These are phyloP conservation scores for Mechanitis messenoides DNA, from an alignment of 2,888 invertebrate genomes.

Conservation along the genomic window DNA sequence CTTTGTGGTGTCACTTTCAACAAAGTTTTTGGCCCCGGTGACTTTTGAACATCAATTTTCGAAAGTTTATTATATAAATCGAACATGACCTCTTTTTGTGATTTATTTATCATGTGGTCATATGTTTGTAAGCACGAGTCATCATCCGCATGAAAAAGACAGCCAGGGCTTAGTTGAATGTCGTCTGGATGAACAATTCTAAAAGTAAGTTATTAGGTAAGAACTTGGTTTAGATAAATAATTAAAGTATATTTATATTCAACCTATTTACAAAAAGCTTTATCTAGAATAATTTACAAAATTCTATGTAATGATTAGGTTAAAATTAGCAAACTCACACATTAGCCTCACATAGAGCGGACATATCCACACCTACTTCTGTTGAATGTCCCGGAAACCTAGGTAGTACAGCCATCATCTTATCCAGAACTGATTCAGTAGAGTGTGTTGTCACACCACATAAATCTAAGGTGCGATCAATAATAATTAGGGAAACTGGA, in stretches of 20 bases:
- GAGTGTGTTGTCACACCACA: constrained; percentile 78
- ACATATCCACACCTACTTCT: constrained; percentile 81
- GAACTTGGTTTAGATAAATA: neutral
- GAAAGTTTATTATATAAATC: constrained; percentile 68
- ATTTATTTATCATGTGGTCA: constrained; percentile 70
- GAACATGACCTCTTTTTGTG: constrained; percentile 72
- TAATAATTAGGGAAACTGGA: constrained; percentile 73
- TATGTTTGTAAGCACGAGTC: constrained; percentile 60
- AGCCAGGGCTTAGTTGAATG: constrained; percentile 60
- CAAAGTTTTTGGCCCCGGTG: constrained; percentile 61
- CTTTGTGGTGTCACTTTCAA: constrained; percentile 69
- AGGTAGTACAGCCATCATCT: constrained; percentile 77
- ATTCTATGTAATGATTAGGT: neutral
- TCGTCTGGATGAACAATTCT: constrained; percentile 56
- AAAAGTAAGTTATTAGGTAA: constrained; percentile 24
- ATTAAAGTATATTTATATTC: too few relatives aligned
- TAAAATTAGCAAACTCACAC: constrained; percentile 46
- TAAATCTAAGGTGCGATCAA: constrained; percentile 81
- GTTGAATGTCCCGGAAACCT: constrained; percentile 78
- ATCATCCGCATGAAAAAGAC: constrained; percentile 57
- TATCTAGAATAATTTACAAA: neutral
- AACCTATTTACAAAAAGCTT: neutral
- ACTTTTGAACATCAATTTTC: constrained; percentile 61
- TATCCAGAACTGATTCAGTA: constrained; percentile 79
- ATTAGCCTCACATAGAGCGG: constrained; percentile 74